A percentile compares a stretch with the other conserved stretches of the same genome.
These are phyloP conservation scores for Orthosia gothica DNA, from an alignment of 2,888 invertebrate genomes.

Conservation along the genomic window DNA sequence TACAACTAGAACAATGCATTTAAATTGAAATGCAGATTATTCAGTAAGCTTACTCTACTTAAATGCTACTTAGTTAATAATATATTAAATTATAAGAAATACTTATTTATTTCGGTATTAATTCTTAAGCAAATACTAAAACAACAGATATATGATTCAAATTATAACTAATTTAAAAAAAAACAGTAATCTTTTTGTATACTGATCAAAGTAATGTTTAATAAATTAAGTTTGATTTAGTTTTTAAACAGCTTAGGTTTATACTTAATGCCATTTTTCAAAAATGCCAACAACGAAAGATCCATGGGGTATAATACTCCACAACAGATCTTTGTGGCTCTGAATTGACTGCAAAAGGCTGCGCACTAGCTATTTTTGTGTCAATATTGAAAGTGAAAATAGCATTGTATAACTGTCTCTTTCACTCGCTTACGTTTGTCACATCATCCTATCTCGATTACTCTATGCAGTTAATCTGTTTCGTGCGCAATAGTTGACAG, in stretches of 20 bases:
- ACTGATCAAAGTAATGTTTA: not conserved
- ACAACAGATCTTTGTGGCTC: no score
- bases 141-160: not conserved
- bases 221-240: not conserved
- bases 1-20: not conserved
- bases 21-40: not conserved
- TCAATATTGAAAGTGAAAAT: no score
- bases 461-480: no score
- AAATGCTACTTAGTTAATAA: constrained; percentile 2
- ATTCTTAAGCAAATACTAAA: not conserved
- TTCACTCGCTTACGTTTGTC: no score
- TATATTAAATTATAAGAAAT: not conserved
- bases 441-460: no score
- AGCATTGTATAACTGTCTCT: no score
- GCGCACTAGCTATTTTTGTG: no score
- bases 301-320: not conserved
- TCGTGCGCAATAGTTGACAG: no score
- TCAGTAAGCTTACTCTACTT: not conserved
- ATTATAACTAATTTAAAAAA: not conserved
- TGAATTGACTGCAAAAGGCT: no score
- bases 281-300: constrained; percentile 2
- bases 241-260: not conserved
- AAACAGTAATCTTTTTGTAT: not conserved
- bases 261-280: constrained; percentile 14
- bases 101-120: constrained; percentile 15